Evolutionary conservation across 2,888 invertebrate species (phyloP).

Genomic region (Aspidapion aeneum): DNA sequence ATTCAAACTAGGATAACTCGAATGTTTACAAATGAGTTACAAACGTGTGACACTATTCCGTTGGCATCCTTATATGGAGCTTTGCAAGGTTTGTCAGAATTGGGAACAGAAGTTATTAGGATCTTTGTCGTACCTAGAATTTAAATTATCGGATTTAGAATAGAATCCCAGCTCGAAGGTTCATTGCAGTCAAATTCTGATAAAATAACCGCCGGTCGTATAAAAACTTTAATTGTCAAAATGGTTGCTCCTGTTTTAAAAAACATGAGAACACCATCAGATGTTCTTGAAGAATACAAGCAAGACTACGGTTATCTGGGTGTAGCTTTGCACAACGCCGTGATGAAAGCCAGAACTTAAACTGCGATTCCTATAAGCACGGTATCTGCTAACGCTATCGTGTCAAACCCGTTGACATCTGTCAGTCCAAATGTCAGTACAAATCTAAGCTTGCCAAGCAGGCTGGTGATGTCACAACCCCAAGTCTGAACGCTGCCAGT

Average conservation of each 20-base stretch:
- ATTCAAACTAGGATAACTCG: conserved; percentile 91
- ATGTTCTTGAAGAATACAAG: conserved; percentile 84
- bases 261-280: conserved; percentile 71
- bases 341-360: conserved; percentile 73
- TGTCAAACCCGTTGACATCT: conserved; percentile 17
- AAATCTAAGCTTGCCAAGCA: conserved; percentile 24
- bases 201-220: conserved; percentile 87
- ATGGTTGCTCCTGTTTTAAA: conserved; percentile 83
- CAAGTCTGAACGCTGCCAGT: conserved; percentile 32
- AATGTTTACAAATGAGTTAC: conserved; percentile 71
- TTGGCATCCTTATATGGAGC: conserved; percentile 93
- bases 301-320: conserved; percentile 73
- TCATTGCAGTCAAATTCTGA: conserved; percentile 73
- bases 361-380: conserved; percentile 51
- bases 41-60: conserved; percentile 80
- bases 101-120: conserved; percentile 87
- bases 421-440: conserved; percentile 22
- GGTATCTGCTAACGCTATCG: conserved; percentile 42
- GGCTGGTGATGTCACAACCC: conserved; percentile 52
- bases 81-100: conserved; percentile 83
- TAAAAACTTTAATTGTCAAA: conserved; percentile 85
- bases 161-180: conserved; percentile 62
- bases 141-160: conserved; percentile 59
- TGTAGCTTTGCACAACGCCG: conserved; percentile 71
- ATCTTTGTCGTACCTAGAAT: conserved; percentile 81